phyloP scores from a whole-genome alignment of 2,113 vertebrate species.

The Tor tambroides region DNA sequence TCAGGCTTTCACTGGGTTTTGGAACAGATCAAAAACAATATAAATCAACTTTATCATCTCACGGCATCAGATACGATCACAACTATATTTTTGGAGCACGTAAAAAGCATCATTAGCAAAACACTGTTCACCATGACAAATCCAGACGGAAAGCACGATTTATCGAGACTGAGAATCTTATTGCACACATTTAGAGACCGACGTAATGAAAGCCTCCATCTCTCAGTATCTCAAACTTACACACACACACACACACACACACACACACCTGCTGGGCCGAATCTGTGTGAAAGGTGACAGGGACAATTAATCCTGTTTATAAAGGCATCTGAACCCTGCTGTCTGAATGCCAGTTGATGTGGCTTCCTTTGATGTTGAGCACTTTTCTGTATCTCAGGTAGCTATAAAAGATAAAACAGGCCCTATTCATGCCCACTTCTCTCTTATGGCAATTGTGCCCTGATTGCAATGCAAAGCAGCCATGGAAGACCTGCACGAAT shows the following conservation, averaged over 20 bases:
- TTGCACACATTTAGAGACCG: neutral
- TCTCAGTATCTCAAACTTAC: neutral
- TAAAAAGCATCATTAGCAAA: neutral
- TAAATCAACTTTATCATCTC: neutral
- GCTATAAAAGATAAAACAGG: conserved; percentile 37
- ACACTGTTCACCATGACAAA: conserved; percentile 1
- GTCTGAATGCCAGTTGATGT: conserved; percentile 18
- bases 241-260: neutral
- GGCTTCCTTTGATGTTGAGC: conserved; percentile 36
- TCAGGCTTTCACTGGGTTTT: neutral
- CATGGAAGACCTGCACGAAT: conserved; percentile 32
- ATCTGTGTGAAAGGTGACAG: neutral
- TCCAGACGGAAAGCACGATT: neutral
- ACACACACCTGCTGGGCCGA: neutral
- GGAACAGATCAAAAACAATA: neutral
- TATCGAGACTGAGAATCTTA: neutral
- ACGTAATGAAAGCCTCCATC: neutral
- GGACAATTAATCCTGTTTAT: conserved; percentile 16
- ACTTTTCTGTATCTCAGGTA: conserved; percentile 17
- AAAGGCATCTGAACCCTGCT: conserved; percentile 27
- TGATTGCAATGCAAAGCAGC: conserved; percentile 43
- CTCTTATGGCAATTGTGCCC: conserved; percentile 27
- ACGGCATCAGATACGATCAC: neutral
- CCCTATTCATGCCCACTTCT: conserved; percentile 25
- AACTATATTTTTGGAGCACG: neutral